Evolutionary conservation across 1,140 invertebrate species (phyloP).

Genomic region (Chrysoperla carnea): DNA sequence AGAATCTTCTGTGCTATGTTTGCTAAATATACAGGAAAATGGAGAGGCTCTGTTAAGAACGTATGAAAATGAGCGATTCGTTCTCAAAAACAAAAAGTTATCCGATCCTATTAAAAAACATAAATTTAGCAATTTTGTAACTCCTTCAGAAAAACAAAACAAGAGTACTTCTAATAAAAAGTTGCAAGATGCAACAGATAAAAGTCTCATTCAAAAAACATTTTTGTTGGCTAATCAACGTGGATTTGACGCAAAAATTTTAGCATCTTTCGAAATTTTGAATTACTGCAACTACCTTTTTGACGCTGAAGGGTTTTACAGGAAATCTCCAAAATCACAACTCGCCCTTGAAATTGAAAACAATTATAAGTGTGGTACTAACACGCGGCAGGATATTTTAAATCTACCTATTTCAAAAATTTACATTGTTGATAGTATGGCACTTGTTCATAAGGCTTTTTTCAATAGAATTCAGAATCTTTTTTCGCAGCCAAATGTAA

Average conservation of each 20-base stretch:
- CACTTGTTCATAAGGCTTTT: no score
- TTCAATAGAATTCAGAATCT: no score
- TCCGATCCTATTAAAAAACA: constrained; percentile 6
- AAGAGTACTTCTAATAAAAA: constrained; percentile 6
- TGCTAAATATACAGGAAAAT: background rate
- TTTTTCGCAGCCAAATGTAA: no score
- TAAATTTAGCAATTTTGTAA: constrained; percentile 6
- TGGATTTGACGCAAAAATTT: constrained; percentile 5
- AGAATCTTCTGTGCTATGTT: constrained; percentile 3
- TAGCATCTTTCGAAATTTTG: constrained; percentile 9
- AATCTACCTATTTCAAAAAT: background rate
- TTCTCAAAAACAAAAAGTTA: constrained; percentile 7
- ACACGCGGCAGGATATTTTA: constrained; percentile 5
- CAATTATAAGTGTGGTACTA: constrained; percentile 7
- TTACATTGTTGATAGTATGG: no score
- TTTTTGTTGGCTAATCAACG: constrained; percentile 9
- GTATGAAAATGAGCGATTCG: constrained; percentile 7
- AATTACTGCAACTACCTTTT: constrained; percentile 8
- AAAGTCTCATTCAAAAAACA: constrained; percentile 8
- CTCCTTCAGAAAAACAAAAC: constrained; percentile 6
- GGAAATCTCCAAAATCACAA: constrained; percentile 7
- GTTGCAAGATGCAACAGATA: constrained; percentile 7
- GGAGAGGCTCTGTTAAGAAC: constrained; percentile 3
- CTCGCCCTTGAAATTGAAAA: constrained; percentile 9
- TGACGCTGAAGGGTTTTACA: constrained; percentile 8